phyloP scores from a whole-genome alignment of 2,797 vertebrate genomes.

The Spondyliosoma cantharus region DNA sequence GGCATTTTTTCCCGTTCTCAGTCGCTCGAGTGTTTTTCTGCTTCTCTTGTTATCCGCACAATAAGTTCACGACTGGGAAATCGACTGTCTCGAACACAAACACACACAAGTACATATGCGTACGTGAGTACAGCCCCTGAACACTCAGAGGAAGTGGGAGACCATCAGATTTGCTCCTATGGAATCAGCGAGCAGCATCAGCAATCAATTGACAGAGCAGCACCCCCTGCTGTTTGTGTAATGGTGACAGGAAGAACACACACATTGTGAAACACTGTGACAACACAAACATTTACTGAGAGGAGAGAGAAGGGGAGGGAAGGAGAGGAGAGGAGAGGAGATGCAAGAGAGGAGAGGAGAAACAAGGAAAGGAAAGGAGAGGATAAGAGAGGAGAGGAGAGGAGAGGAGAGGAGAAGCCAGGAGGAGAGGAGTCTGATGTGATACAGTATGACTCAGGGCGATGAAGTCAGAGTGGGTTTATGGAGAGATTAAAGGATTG shows the following conservation, averaged over 20 bases:
- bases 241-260: conserved; percentile 37
- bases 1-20: conserved; percentile 2
- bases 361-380: no score
- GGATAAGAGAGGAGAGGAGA: background rate
- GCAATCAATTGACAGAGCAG: conserved; percentile 42
- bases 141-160: background rate
- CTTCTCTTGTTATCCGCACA: background rate
- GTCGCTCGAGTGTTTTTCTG: conserved; percentile 8
- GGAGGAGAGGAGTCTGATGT: conserved; percentile 47
- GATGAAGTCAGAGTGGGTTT: conserved; percentile 74
- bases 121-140: background rate
- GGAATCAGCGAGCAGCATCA: conserved; percentile 29
- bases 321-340: background rate
- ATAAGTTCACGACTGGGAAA: background rate
- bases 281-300: conserved; percentile 11
- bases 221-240: conserved; percentile 61
- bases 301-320: background rate
- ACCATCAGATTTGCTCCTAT: conserved; percentile 31
- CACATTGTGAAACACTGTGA: conserved; percentile 14
- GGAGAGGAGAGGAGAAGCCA: background rate
- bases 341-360: no score
- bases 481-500: conserved; percentile 78
- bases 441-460: conserved; percentile 78
- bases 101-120: no score
- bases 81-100: background rate